phyloP scores from a whole-genome alignment of 1,140 invertebrate genomes.

The Pinna nobilis region DNA sequence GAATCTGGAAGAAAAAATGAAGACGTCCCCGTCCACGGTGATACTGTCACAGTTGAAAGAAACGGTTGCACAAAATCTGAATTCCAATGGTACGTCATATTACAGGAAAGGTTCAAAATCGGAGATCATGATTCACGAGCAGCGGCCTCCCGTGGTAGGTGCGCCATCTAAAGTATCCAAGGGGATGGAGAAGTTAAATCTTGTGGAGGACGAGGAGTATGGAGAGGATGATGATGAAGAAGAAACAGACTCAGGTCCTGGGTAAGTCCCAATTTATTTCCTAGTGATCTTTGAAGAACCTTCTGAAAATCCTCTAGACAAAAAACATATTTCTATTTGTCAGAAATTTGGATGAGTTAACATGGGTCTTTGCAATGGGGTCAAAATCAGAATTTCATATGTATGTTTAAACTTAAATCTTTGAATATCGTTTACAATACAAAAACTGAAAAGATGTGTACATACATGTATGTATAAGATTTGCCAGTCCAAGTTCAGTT shows the following conservation, averaged over 20 bases:
- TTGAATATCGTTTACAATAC: too few species aligned
- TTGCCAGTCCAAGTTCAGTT: too few species aligned
- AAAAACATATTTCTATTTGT: too few species aligned
- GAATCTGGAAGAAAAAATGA: constrained; percentile 2
- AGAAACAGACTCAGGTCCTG: constrained; percentile 43
- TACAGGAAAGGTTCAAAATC: constrained; percentile 56
- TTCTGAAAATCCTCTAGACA: too few species aligned
- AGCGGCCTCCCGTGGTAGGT: constrained; percentile 60
- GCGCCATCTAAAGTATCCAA: constrained; percentile 45
- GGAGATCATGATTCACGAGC: constrained; percentile 53
- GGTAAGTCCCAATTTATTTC: constrained; percentile 58
- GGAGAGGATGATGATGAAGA: constrained; percentile 50
- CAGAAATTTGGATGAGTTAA: too few species aligned
- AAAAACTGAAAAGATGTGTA: too few species aligned
- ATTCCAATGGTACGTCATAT: constrained; percentile 26
- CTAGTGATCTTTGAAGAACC: too few species aligned
- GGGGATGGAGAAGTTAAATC: constrained; percentile 41
- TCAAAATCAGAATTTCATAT: too few species aligned
- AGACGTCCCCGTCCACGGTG: neutral
- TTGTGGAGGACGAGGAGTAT: constrained; percentile 32
- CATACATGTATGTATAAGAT: too few species aligned
- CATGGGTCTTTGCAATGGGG: too few species aligned
- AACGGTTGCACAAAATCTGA: neutral
- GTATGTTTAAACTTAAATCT: too few species aligned
- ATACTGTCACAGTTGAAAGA: neutral